Conservation (phyloP, 1,140 invertebrate genomes). For the Nephila pilipes region DNA sequence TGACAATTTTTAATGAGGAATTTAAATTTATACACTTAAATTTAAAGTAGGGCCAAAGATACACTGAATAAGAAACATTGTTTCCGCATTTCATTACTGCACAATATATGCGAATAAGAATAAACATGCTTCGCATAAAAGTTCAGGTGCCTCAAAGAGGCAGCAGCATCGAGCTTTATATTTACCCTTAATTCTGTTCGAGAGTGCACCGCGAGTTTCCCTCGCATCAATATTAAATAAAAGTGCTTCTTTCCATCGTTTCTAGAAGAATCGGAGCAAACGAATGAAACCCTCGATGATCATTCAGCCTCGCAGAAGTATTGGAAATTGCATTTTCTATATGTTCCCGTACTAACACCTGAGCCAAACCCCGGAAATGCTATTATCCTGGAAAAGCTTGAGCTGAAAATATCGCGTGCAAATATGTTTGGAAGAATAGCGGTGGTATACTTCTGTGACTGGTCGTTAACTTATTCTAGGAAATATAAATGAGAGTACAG, state of each 20-base stretch:
- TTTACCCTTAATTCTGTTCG: not conserved
- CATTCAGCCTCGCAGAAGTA: constrained; percentile 32
- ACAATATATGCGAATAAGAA: too few relatives aligned
- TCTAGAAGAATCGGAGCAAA: constrained; percentile 25
- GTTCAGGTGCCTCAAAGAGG: too few relatives aligned
- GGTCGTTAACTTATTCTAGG: too few relatives aligned
- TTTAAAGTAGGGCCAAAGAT: too few relatives aligned
- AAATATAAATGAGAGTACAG: too few relatives aligned
- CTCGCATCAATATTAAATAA: constrained; percentile 20
- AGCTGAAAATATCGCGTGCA: not conserved
- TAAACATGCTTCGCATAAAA: too few relatives aligned
- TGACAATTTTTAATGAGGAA: too few relatives aligned
- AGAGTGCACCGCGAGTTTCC: not conserved
- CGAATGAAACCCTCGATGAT: not conserved
- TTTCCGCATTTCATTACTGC: too few relatives aligned
- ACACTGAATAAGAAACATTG: too few relatives aligned
- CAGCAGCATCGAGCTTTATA: too few relatives aligned
- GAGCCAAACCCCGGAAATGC: constrained; percentile 28
- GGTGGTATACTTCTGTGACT: not conserved
- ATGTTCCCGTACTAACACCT: constrained; percentile 10
- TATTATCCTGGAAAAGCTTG: constrained; percentile 8
- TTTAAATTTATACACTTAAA: too few relatives aligned
- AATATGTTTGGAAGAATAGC: not conserved
- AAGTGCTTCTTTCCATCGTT: constrained; percentile 5
- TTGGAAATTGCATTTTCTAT: constrained; percentile 53